phyloP scores from a whole-genome alignment of 1,140 invertebrate species.

The Neelides sp. region DNA sequence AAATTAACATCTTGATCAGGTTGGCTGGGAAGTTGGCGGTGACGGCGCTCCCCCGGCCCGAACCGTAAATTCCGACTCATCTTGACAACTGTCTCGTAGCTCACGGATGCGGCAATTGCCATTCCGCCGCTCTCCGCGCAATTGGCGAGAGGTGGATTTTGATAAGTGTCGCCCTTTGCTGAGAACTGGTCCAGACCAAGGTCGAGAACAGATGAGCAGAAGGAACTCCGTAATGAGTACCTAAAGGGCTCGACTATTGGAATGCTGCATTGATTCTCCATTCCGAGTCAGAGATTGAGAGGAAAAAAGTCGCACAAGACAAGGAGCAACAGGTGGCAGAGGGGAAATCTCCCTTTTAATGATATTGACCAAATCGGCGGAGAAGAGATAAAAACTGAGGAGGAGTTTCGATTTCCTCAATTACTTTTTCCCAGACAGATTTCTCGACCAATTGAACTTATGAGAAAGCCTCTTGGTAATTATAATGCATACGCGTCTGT shows the following conservation, averaged over 20 bases:
- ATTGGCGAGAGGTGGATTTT: constrained; percentile 10
- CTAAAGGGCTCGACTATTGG: neutral
- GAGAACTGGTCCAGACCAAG: constrained; percentile 15
- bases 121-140: too few relatives aligned
- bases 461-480: too few relatives aligned
- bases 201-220: neutral
- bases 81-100: too few relatives aligned
- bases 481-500: too few relatives aligned
- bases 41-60: too few relatives aligned
- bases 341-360: constrained; percentile 11
- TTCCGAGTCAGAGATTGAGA: neutral
- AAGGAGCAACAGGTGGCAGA: constrained; percentile 16
- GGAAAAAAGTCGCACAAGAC: constrained; percentile 16
- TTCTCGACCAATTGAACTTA: too few relatives aligned
- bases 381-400: constrained; percentile 4
- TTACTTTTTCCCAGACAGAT: too few relatives aligned
- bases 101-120: too few relatives aligned
- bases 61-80: too few relatives aligned
- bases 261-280: too few relatives aligned
- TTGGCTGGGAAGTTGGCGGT: constrained; percentile 1
- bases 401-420: too few relatives aligned
- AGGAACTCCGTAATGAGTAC: constrained; percentile 1
- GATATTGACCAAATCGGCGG: constrained; percentile 10
- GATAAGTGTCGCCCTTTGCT: constrained; percentile 12
- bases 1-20: neutral